Percentiles rank a stretch among this genome's conserved stretches.
These are phyloP conservation scores for Heterohyrax brucei DNA, from an alignment of 2,797 vertebrate genomes.

Conservation along the genomic window DNA sequence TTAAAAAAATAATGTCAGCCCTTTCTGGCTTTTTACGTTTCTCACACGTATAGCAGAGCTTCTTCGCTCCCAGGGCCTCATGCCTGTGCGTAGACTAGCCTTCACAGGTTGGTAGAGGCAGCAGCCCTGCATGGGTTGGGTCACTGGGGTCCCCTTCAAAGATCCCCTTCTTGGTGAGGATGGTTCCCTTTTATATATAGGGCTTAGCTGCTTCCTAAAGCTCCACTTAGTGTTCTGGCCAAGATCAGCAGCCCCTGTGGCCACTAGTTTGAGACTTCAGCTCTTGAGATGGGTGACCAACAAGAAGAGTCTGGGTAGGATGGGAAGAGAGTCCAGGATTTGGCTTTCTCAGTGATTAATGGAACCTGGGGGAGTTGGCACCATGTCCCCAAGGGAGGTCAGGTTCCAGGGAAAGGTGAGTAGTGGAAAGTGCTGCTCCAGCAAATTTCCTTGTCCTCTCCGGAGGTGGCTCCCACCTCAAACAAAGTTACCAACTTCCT, in stretches of 20 bases:
- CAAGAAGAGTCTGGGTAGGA: background rate
- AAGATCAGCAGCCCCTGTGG: background rate
- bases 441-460: background rate
- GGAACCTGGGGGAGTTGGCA: background rate
- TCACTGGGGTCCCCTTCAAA: rapidly evolving
- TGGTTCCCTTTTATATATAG: background rate
- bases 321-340: rapidly evolving
- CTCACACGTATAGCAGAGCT: background rate
- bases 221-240: background rate
- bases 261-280: background rate
- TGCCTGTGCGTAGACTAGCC: rapidly evolving
- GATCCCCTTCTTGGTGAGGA: background rate
- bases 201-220: background rate
- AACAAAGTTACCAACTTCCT: background rate
- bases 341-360: background rate
- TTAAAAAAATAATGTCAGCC: slow-evolving; percentile 72
- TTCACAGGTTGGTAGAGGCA: rapidly evolving
- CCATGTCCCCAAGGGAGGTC: background rate
- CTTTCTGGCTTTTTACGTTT: background rate
- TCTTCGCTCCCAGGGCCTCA: rapidly evolving
- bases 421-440: background rate
- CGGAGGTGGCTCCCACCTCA: background rate
- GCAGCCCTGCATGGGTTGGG: background rate
- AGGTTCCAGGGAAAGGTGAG: background rate
- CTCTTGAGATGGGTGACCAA: background rate